phyloP scores from a whole-genome alignment of 2,797 vertebrate species.

The Gymnocypris eckloni region DNA sequence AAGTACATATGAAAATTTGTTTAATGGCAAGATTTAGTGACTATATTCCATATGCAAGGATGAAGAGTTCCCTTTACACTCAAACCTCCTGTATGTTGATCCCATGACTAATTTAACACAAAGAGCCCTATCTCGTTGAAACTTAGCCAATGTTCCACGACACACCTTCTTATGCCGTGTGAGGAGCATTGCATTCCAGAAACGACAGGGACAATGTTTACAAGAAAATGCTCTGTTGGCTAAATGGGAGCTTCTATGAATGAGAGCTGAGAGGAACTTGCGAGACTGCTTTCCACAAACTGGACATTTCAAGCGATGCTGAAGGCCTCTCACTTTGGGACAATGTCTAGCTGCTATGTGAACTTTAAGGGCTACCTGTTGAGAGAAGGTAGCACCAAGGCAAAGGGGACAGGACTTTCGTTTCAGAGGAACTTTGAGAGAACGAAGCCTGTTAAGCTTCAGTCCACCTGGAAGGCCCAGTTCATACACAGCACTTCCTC shows the following conservation, averaged over 20 bases:
- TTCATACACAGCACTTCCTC: constrained; percentile 78
- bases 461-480: constrained; percentile 77
- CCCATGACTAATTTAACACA: constrained; percentile 76
- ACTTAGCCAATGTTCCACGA: constrained; percentile 75
- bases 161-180: constrained; percentile 81
- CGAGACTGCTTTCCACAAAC: constrained; percentile 84
- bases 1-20: constrained; percentile 47
- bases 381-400: constrained; percentile 80
- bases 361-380: constrained; percentile 80
- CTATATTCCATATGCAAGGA: constrained; percentile 76
- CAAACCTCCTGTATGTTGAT: constrained; percentile 70
- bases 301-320: constrained; percentile 78
- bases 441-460: constrained; percentile 78
- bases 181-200: constrained; percentile 83
- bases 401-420: constrained; percentile 82
- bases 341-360: constrained; percentile 83
- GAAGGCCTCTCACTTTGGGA: constrained; percentile 72
- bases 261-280: constrained; percentile 78
- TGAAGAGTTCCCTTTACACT: constrained; percentile 72
- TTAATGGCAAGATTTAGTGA: constrained; percentile 71
- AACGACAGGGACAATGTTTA: constrained; percentile 77
- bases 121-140: constrained; percentile 70
- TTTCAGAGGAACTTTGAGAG: constrained; percentile 80
- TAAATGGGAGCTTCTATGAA: constrained; percentile 81
- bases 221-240: constrained; percentile 82